Percentiles rank a stretch among this genome's conserved stretches.
Evolutionary conservation across 2,113 vertebrate species (phyloP).

Genomic region (Siphamia tubifer): DNA sequence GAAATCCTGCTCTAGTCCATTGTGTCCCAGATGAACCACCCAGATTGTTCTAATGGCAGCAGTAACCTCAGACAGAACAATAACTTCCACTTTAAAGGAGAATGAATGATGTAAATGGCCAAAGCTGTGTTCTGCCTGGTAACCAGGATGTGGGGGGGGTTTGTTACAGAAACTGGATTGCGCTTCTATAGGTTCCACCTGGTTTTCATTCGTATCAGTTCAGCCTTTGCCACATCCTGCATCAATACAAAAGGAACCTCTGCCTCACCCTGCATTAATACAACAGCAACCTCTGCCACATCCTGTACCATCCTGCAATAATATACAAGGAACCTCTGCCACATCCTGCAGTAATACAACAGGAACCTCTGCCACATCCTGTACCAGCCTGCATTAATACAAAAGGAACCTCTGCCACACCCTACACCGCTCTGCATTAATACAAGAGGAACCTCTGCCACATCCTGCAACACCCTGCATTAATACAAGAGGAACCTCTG

Average conservation of each 20-base stretch:
- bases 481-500: too few relatives aligned
- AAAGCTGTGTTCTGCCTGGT: constrained; percentile 30
- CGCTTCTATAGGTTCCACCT: constrained; percentile 58
- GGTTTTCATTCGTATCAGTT: constrained; percentile 62
- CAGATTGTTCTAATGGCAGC: constrained; percentile 1
- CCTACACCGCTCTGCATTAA: constrained; percentile 17
- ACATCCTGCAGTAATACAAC: constrained; percentile 11
- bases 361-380: background rate
- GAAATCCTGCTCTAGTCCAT: constrained; percentile 50
- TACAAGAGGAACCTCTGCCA: constrained; percentile 14
- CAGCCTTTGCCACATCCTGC: constrained; percentile 42
- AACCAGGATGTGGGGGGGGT: constrained; percentile 34
- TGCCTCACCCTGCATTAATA: background rate
- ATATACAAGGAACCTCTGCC: background rate
- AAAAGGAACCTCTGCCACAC: background rate
- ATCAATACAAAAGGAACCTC: background rate
- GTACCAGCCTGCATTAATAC: constrained; percentile 12
- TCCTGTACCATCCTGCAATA: constrained; percentile 3
- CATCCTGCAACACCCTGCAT: constrained; percentile 48
- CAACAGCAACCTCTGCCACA: background rate
- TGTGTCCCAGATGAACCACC: constrained; percentile 38
- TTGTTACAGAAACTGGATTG: constrained; percentile 6
- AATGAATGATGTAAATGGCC: background rate
- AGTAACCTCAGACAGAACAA: background rate
- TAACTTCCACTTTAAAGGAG: constrained; percentile 4